Evolutionary conservation across 1,140 invertebrate genomes (phyloP).

Genomic region (Aplysia californica): DNA sequence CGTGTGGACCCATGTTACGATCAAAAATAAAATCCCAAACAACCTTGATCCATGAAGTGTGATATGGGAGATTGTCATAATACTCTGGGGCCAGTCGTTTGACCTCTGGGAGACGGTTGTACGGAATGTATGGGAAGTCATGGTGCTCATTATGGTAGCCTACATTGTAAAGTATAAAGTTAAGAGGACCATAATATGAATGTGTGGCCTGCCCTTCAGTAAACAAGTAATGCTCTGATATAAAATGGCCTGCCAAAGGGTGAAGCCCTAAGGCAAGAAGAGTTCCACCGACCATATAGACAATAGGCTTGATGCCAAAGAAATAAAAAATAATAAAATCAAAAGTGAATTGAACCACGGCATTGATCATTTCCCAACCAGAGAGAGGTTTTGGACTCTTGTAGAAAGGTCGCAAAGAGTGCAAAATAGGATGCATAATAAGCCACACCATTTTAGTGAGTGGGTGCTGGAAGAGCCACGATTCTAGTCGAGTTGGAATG

Average conservation of each 20-base stretch:
- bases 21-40: conserved; percentile 66
- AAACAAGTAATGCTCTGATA: conserved; percentile 99
- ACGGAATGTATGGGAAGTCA: conserved; percentile 65
- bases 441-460: conserved; percentile 64
- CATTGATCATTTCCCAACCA: conserved; percentile 84
- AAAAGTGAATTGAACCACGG: conserved; percentile 86
- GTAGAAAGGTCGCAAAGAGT: conserved; percentile 61
- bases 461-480: conserved; percentile 59
- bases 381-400: conserved; percentile 83
- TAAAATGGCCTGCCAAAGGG: conserved; percentile 98
- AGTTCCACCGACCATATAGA: conserved; percentile 88
- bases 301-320: conserved; percentile 81
- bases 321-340: conserved; percentile 82
- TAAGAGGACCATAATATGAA: conserved; percentile 96
- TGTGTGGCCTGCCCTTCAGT: conserved; percentile 96
- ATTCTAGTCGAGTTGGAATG: conserved; percentile 62
- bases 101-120: conserved; percentile 58
- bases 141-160: conserved; percentile 75
- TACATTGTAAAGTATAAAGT: conserved; percentile 98
- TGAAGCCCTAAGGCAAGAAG: conserved; percentile 95
- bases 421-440: conserved; percentile 58
- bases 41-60: conserved; percentile 87
- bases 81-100: conserved; percentile 94
- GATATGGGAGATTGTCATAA: conserved; percentile 93
- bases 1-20: conserved; percentile 60